These are phyloP conservation scores for Malurus melanocephalus DNA, from an alignment of 2,113 vertebrate species.

Conservation along the genomic window DNA sequence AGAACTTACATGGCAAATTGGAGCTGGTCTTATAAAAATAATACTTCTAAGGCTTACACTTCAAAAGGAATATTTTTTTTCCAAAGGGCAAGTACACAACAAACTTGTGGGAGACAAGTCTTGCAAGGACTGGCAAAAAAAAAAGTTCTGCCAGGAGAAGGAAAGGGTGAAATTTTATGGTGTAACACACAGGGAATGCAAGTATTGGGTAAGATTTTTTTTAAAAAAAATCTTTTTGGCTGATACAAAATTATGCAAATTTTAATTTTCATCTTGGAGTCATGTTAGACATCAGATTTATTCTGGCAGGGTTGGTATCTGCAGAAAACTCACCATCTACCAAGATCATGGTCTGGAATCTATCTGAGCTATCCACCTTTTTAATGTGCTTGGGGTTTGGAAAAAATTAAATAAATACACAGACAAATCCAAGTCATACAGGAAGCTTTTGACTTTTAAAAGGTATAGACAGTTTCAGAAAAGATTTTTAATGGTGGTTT, in stretches of 20 bases:
- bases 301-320: neutral
- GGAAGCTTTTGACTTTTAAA: neutral
- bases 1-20: neutral
- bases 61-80: neutral
- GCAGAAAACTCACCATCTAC: neutral
- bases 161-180: neutral
- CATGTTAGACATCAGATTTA: neutral
- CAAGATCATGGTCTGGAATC: neutral
- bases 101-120: neutral
- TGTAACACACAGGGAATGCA: neutral
- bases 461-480: neutral
- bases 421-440: neutral
- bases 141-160: neutral
- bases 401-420: neutral
- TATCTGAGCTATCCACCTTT: neutral
- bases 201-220: fast-evolving
- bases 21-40: neutral
- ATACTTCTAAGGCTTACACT: neutral
- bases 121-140: neutral
- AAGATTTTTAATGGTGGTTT: neutral
- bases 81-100: neutral
- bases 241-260: neutral
- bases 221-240: neutral
- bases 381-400: neutral
- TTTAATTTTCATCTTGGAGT: neutral